phyloP scores from a whole-genome alignment of 37 sponge, comb jelly and placozoan species.

The Chondrilla cf. caribensis region DNA sequence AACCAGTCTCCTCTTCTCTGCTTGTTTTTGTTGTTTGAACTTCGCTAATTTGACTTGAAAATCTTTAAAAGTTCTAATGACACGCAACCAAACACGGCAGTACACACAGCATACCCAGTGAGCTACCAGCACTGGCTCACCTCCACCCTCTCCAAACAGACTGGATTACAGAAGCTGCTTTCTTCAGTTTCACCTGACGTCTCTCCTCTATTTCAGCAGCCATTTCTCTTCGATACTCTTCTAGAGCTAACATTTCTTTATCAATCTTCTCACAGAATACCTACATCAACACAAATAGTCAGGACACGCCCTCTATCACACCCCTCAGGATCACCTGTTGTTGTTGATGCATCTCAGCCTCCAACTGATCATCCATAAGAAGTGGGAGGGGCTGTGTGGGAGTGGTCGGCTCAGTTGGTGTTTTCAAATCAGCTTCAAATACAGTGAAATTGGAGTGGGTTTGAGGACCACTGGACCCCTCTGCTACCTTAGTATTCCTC shows the following conservation, averaged over 20 bases:
- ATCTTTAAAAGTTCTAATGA: too few relatives aligned
- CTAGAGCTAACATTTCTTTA: neutral
- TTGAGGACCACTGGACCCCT: neutral
- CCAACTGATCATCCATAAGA: too few relatives aligned
- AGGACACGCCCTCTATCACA: neutral
- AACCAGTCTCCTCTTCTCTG: neutral
- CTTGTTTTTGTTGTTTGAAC: neutral
- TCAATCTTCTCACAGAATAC: neutral
- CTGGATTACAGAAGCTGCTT: constrained; percentile 18
- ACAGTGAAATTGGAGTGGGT: neutral
- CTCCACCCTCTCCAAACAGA: constrained; percentile 26
- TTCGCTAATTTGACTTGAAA: too few relatives aligned
- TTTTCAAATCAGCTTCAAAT: neutral
- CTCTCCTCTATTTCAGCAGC: neutral
- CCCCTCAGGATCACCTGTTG: too few relatives aligned
- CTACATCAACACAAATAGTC: neutral
- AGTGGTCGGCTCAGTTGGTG: neutral
- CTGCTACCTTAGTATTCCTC: too few relatives aligned
- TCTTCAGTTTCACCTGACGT: neutral
- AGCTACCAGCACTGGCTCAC: too few relatives aligned
- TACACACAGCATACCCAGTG: neutral
- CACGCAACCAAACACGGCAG: too few relatives aligned
- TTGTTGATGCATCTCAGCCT: too few relatives aligned
- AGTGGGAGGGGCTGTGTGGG: neutral
- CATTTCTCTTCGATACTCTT: neutral